Percentiles rank a stretch among this genome's conserved stretches.
These are phyloP conservation scores for Coptodon bakossiorum DNA, from an alignment of 2,113 vertebrate genomes.

Conservation along the genomic window DNA sequence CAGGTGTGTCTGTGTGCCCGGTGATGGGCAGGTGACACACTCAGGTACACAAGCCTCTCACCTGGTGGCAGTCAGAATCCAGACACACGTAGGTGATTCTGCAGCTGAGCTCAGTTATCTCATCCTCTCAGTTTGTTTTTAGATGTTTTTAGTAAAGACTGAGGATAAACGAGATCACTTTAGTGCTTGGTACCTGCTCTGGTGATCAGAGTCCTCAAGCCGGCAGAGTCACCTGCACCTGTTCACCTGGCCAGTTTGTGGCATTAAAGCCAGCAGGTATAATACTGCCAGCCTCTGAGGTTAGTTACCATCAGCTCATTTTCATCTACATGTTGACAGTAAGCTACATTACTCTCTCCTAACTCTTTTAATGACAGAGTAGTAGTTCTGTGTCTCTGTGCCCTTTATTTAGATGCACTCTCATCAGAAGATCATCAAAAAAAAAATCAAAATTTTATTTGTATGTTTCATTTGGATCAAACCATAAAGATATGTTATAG, in stretches of 20 bases:
- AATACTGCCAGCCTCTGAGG: not conserved
- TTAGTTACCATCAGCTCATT: not conserved
- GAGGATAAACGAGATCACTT: not conserved
- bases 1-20: not conserved
- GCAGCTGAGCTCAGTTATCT: not conserved
- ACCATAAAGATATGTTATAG: not conserved
- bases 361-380: not conserved
- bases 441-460: not conserved
- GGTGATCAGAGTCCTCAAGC: not conserved
- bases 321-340: not conserved
- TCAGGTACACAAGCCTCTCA: not conserved
- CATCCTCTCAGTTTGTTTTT: not conserved
- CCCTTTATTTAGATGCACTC: not conserved
- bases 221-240: not conserved
- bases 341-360: not conserved
- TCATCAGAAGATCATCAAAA: not conserved
- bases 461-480: not conserved
- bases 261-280: not conserved
- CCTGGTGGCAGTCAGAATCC: not conserved
- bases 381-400: not conserved
- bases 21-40: not conserved
- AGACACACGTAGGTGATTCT: not conserved
- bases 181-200: not conserved
- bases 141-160: not conserved
- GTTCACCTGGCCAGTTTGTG: not conserved